These are phyloP conservation scores for Alouatta palliata DNA, from an alignment of 2,113 vertebrate species.

Conservation along the genomic window DNA sequence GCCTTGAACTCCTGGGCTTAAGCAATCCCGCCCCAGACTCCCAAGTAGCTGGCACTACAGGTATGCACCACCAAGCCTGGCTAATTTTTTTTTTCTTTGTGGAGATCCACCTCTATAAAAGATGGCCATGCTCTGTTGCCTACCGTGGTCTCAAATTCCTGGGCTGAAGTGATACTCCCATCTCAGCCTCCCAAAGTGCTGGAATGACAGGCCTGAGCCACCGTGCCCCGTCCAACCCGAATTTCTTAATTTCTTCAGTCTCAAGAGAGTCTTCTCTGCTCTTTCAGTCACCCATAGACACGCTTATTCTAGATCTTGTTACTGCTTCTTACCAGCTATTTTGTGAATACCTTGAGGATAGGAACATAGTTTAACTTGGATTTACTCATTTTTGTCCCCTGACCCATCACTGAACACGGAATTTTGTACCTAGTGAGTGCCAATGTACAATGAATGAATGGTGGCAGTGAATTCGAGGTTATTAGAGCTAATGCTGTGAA, in stretches of 20 bases:
- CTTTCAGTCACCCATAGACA: not conserved
- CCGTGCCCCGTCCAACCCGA: too few species aligned
- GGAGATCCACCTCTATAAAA: not conserved
- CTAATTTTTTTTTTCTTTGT: not conserved
- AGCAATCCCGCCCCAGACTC: not conserved
- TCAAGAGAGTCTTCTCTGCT: not conserved
- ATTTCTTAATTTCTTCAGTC: not conserved
- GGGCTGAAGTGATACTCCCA: not conserved
- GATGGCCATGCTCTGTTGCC: not conserved
- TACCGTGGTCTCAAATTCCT: not conserved
- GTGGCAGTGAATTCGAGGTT: not conserved
- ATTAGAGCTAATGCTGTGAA: not conserved
- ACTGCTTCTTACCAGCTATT: not conserved
- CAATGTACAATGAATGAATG: not conserved
- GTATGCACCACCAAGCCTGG: not conserved
- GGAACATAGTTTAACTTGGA: not conserved
- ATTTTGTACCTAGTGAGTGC: not conserved
- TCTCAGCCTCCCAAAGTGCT: not conserved
- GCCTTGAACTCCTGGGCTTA: not conserved
- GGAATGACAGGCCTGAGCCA: not conserved
- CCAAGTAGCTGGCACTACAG: not conserved
- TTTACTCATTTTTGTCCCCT: not conserved
- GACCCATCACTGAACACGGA: not conserved
- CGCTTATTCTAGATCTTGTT: not conserved
- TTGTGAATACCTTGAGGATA: not conserved